phyloP scores from a whole-genome alignment of 1,140 invertebrate genomes.

The Nymphalis io region DNA sequence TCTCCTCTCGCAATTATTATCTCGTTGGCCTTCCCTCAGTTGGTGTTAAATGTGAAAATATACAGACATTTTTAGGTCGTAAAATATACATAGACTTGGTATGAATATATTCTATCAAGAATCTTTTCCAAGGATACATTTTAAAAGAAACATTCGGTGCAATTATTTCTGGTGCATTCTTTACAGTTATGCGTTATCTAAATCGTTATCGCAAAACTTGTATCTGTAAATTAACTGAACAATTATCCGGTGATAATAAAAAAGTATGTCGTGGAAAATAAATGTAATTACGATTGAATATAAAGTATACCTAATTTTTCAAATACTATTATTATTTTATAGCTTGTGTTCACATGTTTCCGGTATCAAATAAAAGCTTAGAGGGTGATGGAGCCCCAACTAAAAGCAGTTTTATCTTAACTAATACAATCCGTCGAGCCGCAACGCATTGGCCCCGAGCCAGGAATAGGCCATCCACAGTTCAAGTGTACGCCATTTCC shows the following conservation, averaged over 20 bases:
- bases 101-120: background rate
- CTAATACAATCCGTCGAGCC: constrained; percentile 23
- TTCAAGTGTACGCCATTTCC: constrained; percentile 71
- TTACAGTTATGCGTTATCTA: too few relatives aligned
- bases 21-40: constrained; percentile 46
- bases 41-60: constrained; percentile 43
- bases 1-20: constrained; percentile 45
- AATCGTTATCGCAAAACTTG: too few relatives aligned
- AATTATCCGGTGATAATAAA: too few relatives aligned
- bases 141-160: too few relatives aligned
- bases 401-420: constrained; percentile 24
- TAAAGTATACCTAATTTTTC: background rate
- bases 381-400: background rate
- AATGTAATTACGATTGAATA: too few relatives aligned
- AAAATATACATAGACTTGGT: background rate
- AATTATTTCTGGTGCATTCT: too few relatives aligned
- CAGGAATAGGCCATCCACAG: constrained; percentile 68
- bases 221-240: too few relatives aligned
- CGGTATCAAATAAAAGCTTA: background rate
- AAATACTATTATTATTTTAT: too few relatives aligned
- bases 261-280: too few relatives aligned
- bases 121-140: too few relatives aligned
- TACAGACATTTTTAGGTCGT: background rate
- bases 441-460: constrained; percentile 61
- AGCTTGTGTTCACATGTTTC: too few relatives aligned